Evolutionary conservation across 37 sponge, comb jelly and placozoan species (phyloP).

Genomic region (Hormiphora californensis): DNA sequence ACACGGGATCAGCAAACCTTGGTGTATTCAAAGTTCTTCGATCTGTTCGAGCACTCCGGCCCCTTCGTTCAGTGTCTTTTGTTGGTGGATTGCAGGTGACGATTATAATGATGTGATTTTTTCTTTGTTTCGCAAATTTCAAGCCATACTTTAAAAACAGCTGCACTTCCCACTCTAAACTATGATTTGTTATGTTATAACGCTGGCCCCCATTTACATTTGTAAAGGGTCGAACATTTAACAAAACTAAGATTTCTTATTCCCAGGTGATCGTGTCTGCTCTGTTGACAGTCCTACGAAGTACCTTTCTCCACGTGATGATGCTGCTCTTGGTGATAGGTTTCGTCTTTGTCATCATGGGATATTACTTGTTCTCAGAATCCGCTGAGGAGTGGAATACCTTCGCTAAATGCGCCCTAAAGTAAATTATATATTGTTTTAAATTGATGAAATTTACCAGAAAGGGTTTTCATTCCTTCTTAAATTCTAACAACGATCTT

Average conservation of each 20-base stretch:
- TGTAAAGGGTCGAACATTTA: too few relatives aligned
- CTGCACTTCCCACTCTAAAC: too few relatives aligned
- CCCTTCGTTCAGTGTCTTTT: not conserved
- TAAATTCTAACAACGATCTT: too few relatives aligned
- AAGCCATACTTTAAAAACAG: too few relatives aligned
- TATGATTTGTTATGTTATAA: too few relatives aligned
- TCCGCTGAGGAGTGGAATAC: not conserved
- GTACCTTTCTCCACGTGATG: not conserved
- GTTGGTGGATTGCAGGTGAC: not conserved
- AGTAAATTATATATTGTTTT: not conserved
- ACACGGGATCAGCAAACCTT: not conserved
- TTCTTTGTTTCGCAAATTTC: too few relatives aligned
- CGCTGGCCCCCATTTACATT: too few relatives aligned
- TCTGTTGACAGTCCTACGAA: not conserved
- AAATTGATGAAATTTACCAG: too few relatives aligned
- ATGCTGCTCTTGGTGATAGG: not conserved
- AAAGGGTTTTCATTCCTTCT: too few relatives aligned
- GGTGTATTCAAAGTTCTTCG: slow-evolving; percentile 1
- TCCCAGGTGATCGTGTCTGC: not conserved
- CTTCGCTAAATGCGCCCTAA: not conserved
- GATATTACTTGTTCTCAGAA: not conserved
- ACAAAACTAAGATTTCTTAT: too few relatives aligned
- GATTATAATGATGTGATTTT: too few relatives aligned
- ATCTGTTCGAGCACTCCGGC: not conserved
- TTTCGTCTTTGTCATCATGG: not conserved